Base-by-base conservation (phyloP, 2,888 invertebrate genomes). In the Philopedon plagiatum region DNA sequence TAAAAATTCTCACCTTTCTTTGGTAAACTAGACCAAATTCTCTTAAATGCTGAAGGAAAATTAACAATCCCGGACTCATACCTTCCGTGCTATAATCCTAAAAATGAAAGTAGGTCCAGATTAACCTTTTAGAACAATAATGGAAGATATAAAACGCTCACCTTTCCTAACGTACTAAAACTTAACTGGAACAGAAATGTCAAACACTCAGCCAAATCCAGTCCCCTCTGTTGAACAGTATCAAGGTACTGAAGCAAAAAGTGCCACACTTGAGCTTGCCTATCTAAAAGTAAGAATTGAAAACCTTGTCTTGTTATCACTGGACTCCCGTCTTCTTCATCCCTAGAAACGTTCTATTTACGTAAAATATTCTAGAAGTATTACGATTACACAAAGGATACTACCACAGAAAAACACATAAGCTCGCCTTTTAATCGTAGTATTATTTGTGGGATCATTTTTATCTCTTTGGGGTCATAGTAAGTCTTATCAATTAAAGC, bases 21-120 rank as follows among this genome's bases (percentile, higher is more conserved):
- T 98, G 98, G 85, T 97, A 99, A 13, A 99, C 97, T 32, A 99
- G 90, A 39, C 99, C 99, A 83, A 99, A 96, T 86, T 99, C 99
- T 74, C 99, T 86, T 57, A 99, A 87, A 87, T 99, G 98, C 84
- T 98, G 98, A 67, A 99, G 86, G 83, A 99, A 98, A 63, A 93
- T 91, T 70, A 95, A 86, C 86, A 98, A 91, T 72, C 93, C 93
- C 77, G 93, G 92, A 80, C 91, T 94, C 93, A 98, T 94, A 1
- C 95, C 96, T 81, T 97, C 97, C 0, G 97, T 97, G 81, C 97
- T 97, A 85, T 99, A 99, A 86, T 98, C 97, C 90, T 94, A 86
- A n/a, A 86, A 85, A 73, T 11, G 54, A 56, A 51, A 37, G n/a
- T n/a, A n/a, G n/a, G n/a, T n/a, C n/a, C n/a, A n/a, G n/a, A n/a